Evolutionary conservation across 1,140 invertebrate genomes (phyloP).

Genomic region (Cephus cinctus): DNA sequence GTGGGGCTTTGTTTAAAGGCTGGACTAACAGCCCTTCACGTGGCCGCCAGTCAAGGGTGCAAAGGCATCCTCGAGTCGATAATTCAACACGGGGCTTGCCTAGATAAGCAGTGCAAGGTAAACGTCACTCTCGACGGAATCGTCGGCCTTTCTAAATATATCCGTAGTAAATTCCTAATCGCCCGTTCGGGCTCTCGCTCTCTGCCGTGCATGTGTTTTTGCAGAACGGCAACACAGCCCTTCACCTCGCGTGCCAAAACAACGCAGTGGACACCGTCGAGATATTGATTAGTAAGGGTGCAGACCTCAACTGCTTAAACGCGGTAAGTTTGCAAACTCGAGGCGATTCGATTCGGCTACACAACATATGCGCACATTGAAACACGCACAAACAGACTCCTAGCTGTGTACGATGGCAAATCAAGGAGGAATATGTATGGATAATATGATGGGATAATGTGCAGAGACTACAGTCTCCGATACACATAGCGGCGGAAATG

Average conservation of each 20-base stretch:
- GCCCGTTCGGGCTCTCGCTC: neutral
- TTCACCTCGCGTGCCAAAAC: conserved; percentile 74
- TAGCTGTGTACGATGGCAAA: neutral
- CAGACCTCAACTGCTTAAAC: conserved; percentile 72
- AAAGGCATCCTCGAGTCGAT: conserved; percentile 71
- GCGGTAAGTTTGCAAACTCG: conserved; percentile 69
- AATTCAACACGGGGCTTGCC: conserved; percentile 64
- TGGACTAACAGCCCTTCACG: conserved; percentile 71
- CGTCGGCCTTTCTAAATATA: neutral
- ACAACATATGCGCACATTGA: no score
- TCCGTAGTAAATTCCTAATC: neutral
- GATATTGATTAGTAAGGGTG: conserved; percentile 68
- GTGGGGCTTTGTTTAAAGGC: conserved; percentile 58
- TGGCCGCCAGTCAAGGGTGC: conserved; percentile 73
- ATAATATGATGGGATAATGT: no score
- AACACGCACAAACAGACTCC: no score
- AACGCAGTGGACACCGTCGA: conserved; percentile 72
- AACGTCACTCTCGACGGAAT: conserved; percentile 24
- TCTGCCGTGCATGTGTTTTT: no score
- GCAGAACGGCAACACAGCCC: conserved; percentile 72
- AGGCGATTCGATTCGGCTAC: no score
- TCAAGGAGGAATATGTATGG: neutral
- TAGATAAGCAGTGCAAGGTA: conserved; percentile 74
- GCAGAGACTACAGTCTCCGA: conserved; percentile 68
- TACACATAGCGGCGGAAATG: conserved; percentile 70